phyloP scores from a whole-genome alignment of 1,140 invertebrate species.

The Trichogramma pretiosum region DNA sequence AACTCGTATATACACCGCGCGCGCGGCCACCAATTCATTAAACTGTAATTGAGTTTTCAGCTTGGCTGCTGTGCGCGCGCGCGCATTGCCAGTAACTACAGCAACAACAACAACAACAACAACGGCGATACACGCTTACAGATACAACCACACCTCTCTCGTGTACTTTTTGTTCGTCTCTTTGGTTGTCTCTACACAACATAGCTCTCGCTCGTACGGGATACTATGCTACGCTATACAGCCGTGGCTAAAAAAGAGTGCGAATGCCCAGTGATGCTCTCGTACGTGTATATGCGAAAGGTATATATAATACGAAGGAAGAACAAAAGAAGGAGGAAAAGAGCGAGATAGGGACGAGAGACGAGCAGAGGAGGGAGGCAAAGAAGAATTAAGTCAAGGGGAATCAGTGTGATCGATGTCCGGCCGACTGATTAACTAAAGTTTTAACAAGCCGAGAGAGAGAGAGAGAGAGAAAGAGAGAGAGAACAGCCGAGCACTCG shows the following conservation, averaged over 20 bases:
- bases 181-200: no score
- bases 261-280: not conserved
- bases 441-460: conserved; percentile 22
- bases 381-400: conserved; percentile 17
- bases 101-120: no score
- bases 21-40: conserved; percentile 22
- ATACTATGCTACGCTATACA: not conserved
- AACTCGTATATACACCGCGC: no score
- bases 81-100: not conserved
- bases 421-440: conserved; percentile 24
- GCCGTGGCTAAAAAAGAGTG: not conserved
- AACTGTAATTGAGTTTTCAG: conserved; percentile 27
- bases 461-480: conserved; percentile 14
- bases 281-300: not conserved
- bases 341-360: not conserved
- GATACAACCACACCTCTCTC: conserved; percentile 20
- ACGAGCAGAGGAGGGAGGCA: no score
- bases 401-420: conserved; percentile 25
- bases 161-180: no score
- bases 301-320: not conserved
- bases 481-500: no score
- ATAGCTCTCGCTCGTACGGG: no score
- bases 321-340: not conserved
- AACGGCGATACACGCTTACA: conserved; percentile 16
- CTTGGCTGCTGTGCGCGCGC: not conserved